Percentiles rank a stretch among this genome's conserved stretches.
Conservation (phyloP, 2,797 vertebrate species). For the Anableps anableps region DNA sequence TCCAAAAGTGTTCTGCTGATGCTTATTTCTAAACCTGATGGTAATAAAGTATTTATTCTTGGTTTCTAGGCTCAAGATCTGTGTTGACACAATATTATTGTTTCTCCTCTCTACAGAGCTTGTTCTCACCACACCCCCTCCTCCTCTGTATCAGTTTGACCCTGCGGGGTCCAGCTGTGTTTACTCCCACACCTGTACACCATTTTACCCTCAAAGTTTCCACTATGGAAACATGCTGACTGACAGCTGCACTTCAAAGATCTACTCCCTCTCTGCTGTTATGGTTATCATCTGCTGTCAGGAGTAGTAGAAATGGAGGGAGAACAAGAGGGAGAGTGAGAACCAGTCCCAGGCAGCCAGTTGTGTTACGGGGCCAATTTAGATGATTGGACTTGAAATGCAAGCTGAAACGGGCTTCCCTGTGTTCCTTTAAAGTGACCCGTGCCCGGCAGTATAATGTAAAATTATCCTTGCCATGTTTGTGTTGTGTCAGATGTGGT, state of each 20-base stretch:
- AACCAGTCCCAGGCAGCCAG: slow-evolving; percentile 50
- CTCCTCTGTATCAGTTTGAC: slow-evolving; percentile 62
- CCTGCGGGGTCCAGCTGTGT: slow-evolving; percentile 68
- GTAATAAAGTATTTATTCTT: background rate
- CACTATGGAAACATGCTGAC: slow-evolving; percentile 69
- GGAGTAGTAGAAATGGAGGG: slow-evolving; percentile 27
- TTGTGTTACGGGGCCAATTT: slow-evolving; percentile 81
- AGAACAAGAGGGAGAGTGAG: slow-evolving; percentile 25
- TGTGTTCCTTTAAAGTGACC: slow-evolving; percentile 85
- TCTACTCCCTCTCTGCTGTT: slow-evolving; percentile 54
- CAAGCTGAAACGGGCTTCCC: slow-evolving; percentile 82
- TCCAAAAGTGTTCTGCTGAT: background rate
- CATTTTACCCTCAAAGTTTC: slow-evolving; percentile 77
- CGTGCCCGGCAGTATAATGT: slow-evolving; percentile 81
- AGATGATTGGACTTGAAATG: slow-evolving; percentile 85
- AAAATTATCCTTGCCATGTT: slow-evolving; percentile 84
- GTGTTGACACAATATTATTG: slow-evolving; percentile 6
- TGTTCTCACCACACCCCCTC: slow-evolving; percentile 33
- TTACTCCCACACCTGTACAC: slow-evolving; percentile 81
- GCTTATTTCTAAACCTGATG: background rate
- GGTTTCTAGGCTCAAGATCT: background rate
- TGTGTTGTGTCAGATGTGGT: slow-evolving; percentile 87
- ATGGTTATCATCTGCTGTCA: slow-evolving; percentile 68
- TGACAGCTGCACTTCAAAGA: slow-evolving; percentile 85
- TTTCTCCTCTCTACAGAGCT: slow-evolving; percentile 14